Evolutionary conservation across 2,888 invertebrate species (phyloP).

Genomic region (Nebria brevicollis): DNA sequence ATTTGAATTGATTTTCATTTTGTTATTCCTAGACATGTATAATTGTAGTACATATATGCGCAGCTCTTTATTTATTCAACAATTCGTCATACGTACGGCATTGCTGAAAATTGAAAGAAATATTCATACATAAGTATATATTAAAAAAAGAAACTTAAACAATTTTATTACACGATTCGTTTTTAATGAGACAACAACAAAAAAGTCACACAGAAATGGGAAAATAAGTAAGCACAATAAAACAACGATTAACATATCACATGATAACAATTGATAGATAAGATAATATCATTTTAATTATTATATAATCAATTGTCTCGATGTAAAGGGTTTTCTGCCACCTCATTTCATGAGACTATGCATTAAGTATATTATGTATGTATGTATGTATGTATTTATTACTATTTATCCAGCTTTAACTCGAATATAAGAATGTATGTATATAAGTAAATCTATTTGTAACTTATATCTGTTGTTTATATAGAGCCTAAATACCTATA

Average conservation of each 20-base stretch:
- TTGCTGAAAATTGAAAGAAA: neutral
- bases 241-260: neutral
- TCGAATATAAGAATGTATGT: no score
- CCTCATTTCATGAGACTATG: no score
- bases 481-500: no score
- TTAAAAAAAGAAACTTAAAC: neutral
- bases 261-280: neutral
- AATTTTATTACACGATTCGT: neutral
- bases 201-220: neutral
- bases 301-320: neutral
- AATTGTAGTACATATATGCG: no score
- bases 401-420: no score
- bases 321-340: neutral
- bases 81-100: neutral
- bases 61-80: no score
- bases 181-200: neutral
- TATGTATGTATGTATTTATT: no score
- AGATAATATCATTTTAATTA: neutral
- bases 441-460: no score
- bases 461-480: no score
- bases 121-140: neutral
- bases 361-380: no score
- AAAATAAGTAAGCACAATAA: neutral
- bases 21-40: neutral
- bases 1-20: slow-evolving; percentile 71